phyloP scores from a whole-genome alignment of 2,888 invertebrate species.

The Deroplatys truncata region DNA sequence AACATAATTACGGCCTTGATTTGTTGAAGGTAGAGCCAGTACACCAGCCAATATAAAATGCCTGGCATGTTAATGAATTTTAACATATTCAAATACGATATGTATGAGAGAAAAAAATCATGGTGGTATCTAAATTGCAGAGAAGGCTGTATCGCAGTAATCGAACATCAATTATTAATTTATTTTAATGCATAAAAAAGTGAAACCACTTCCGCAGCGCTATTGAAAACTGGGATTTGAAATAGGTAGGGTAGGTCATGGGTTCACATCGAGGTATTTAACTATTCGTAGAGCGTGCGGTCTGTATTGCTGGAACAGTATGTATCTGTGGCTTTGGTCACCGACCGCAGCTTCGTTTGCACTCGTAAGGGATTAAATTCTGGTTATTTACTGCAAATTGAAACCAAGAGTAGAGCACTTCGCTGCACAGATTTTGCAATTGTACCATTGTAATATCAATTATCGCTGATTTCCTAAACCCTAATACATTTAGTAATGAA shows the following conservation, averaged over 20 bases:
- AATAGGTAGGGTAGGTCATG: not conserved
- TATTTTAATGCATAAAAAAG: not conserved
- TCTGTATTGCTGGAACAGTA: not conserved
- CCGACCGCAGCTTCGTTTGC: not conserved
- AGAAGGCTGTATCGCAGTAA: too few relatives aligned
- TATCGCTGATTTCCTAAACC: not conserved
- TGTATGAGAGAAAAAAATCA: too few relatives aligned
- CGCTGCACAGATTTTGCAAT: not conserved
- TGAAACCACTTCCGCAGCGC: not conserved
- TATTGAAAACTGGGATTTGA: not conserved
- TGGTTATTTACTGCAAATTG: not conserved
- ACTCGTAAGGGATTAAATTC: not conserved
- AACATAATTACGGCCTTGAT: too few relatives aligned
- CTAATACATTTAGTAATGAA: too few relatives aligned
- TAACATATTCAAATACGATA: too few relatives aligned
- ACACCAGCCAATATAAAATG: too few relatives aligned
- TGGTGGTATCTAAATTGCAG: too few relatives aligned
- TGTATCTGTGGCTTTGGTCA: not conserved
- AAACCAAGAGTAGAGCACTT: not conserved
- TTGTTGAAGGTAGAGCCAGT: too few relatives aligned
- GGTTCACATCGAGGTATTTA: not conserved
- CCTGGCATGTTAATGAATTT: too few relatives aligned
- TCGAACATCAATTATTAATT: too few relatives aligned
- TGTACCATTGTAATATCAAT: not conserved
- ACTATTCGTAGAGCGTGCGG: not conserved